Percentiles rank a stretch among this genome's conserved stretches.
These are phyloP conservation scores for Gallinago jamesoni DNA, from an alignment of 2,113 vertebrate species.

Conservation along the genomic window DNA sequence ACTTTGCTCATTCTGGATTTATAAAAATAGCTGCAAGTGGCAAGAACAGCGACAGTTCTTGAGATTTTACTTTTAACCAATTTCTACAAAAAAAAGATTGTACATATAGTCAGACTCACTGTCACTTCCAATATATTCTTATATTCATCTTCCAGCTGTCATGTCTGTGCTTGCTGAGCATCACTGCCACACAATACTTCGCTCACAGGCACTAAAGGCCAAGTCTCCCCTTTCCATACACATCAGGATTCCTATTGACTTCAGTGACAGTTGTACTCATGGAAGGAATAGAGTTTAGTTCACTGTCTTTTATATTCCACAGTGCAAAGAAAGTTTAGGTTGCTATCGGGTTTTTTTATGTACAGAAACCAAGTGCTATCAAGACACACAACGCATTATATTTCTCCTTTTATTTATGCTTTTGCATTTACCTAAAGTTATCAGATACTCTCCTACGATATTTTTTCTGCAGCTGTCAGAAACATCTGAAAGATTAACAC, in stretches of 20 bases:
- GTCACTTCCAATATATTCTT: constrained; percentile 21
- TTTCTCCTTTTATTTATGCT: neutral
- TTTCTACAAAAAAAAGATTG: neutral
- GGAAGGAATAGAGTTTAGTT: neutral
- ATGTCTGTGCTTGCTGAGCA: neutral
- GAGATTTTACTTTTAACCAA: neutral
- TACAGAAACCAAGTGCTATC: neutral
- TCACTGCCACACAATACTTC: neutral
- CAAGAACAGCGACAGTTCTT: neutral
- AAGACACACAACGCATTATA: neutral
- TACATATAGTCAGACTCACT: neutral
- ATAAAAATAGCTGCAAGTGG: neutral
- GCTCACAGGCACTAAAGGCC: neutral
- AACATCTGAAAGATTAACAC: neutral
- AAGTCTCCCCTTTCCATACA: neutral
- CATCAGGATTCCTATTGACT: neutral
- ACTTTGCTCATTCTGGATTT: constrained; percentile 6
- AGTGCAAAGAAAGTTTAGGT: neutral
- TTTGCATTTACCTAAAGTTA: neutral
- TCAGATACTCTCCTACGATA: neutral
- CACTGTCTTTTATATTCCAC: neutral
- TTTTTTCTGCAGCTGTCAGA: neutral
- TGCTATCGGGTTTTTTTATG: neutral
- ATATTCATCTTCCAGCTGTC: constrained; percentile 18
- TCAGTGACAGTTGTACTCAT: neutral